These are phyloP conservation scores for Latrodectus elegans DNA, from an alignment of 2,888 invertebrate genomes.

Conservation along the genomic window DNA sequence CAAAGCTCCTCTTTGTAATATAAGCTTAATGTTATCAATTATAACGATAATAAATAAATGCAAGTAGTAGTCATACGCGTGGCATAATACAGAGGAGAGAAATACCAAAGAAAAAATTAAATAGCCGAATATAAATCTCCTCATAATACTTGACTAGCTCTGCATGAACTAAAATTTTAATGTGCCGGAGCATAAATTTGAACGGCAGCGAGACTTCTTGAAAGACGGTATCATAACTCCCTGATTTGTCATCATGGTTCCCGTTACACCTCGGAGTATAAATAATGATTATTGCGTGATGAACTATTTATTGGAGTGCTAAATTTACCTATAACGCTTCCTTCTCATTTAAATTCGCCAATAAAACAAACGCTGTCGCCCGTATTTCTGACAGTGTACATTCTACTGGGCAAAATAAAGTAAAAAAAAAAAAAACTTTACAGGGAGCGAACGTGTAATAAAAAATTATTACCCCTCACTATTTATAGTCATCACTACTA, in stretches of 20 bases:
- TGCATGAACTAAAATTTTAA: neutral
- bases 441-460: conserved; percentile 28
- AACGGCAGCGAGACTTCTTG: neutral
- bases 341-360: conserved; percentile 45
- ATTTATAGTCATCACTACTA: conserved; percentile 57
- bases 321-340: conserved; percentile 47
- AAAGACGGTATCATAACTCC: neutral
- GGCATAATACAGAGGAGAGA: neutral
- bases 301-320: conserved; percentile 62
- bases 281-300: conserved; percentile 66
- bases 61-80: no score
- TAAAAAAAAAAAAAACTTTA: conserved; percentile 15
- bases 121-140: neutral
- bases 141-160: conserved; percentile 1
- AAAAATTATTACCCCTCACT: conserved; percentile 53
- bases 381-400: neutral
- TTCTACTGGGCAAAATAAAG: neutral
- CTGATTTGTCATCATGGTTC: conserved; percentile 32
- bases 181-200: neutral
- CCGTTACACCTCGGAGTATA: conserved; percentile 46
- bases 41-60: no score
- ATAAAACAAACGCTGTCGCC: conserved; percentile 8
- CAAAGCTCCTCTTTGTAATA: no score
- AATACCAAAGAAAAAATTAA: conserved; percentile 1
- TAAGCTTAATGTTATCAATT: no score